Evolutionary conservation across 2,797 vertebrate genomes (phyloP).

Genomic region (Tachyglossus aculeatus): DNA sequence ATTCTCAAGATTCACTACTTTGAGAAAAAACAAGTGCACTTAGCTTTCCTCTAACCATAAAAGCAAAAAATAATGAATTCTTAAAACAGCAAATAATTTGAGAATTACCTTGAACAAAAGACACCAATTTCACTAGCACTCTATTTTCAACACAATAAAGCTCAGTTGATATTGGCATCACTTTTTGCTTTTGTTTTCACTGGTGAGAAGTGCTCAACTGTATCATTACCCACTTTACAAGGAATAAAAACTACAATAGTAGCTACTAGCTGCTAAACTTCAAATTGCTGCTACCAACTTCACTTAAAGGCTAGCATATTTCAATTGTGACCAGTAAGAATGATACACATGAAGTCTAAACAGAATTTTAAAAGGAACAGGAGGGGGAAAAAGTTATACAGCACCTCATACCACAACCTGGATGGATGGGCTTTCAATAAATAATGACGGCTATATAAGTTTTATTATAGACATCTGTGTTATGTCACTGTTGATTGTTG

Average conservation of each 20-base stretch:
- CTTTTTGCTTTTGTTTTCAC: slow-evolving; percentile 8
- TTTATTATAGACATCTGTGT: too few species aligned
- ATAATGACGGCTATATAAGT: too few species aligned
- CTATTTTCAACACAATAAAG: neutral
- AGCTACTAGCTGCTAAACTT: neutral
- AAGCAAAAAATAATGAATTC: neutral
- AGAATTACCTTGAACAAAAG: slow-evolving; percentile 2
- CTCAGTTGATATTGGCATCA: neutral
- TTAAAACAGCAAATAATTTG: neutral
- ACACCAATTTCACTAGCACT: neutral
- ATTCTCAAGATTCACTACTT: slow-evolving; percentile 11
- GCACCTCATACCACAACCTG: too few species aligned
- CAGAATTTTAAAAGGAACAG: too few species aligned
- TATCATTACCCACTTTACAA: neutral
- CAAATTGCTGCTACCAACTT: neutral
- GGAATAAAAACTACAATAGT: neutral
- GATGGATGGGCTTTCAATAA: too few species aligned
- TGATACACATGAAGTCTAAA: too few species aligned
- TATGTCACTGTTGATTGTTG: too few species aligned
- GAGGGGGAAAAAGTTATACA: too few species aligned
- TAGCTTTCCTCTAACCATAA: neutral
- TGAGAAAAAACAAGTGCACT: slow-evolving; percentile 3
- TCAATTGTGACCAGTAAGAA: too few species aligned
- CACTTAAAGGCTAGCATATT: slow-evolving; percentile 2
- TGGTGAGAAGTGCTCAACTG: neutral